These are phyloP conservation scores for Phrynocephalus guinanensis DNA, from an alignment of 2,797 vertebrate genomes.

Conservation along the genomic window DNA sequence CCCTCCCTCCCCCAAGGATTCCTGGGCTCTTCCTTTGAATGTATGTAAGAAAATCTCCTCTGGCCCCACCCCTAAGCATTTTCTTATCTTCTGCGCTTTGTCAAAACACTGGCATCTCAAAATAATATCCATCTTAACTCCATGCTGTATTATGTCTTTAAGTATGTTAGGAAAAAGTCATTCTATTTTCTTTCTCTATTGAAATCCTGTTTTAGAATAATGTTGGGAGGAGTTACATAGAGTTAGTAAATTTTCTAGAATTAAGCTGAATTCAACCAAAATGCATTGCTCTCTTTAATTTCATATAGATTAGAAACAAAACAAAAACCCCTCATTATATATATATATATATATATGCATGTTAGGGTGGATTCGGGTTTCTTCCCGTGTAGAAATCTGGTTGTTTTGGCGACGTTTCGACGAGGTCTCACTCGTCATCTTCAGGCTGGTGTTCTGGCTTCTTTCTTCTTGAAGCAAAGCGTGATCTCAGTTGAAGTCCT, in stretches of 20 bases:
- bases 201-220: background rate
- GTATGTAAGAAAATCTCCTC: background rate
- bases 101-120: background rate
- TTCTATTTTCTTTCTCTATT: background rate
- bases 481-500: too few relatives aligned
- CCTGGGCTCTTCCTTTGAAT: background rate
- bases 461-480: too few relatives aligned
- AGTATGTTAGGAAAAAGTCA: background rate
- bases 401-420: too few relatives aligned
- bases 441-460: too few relatives aligned
- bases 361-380: too few relatives aligned
- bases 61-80: too few relatives aligned
- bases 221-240: background rate
- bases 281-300: background rate
- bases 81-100: background rate
- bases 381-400: too few relatives aligned
- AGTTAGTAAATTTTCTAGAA: too few relatives aligned
- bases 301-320: background rate
- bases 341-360: too few relatives aligned
- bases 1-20: too few relatives aligned
- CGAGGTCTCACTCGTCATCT: too few relatives aligned
- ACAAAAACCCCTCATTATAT: background rate
- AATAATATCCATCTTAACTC: background rate
- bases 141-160: background rate
- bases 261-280: background rate